Base-by-base conservation (phyloP, 2,888 invertebrate species). In the Drosophila leonis region DNA sequence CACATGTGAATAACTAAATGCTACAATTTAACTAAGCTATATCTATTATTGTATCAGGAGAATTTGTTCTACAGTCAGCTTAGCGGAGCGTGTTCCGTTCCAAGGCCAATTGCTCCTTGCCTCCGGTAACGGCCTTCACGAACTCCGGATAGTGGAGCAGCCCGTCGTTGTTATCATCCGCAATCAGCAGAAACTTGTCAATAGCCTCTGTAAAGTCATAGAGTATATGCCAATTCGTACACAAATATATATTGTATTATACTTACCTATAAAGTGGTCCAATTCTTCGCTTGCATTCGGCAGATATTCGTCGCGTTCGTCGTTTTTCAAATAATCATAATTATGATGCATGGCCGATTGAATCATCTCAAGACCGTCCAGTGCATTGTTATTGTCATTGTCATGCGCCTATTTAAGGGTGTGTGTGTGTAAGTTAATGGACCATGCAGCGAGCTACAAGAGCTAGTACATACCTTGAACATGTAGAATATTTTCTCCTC, bases 301-400 rank as follows among this genome's bases (percentile, higher is more conserved):
- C 51, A 92, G 51, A 51, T 89, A 92, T 39, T 85, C 88, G 56
- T 91, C 88, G 20, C 88, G 80, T 27, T 92, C 92, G 27, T 78
- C 65, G 65, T 90, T 92, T 46, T 91, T 90, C 31, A 92, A 93
- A 10, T 94, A 93, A 42, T 94, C 93, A 48, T 95, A 94, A 44
- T 95, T 94, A 68, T 96, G 95, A 80, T 93, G 93, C 65, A 93
- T 88, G 18, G 93, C 93, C 8, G 93, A 95, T 92, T 95, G 95
- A 60, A 98, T 93, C 88, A 98, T 95, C 94, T 98, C 98, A 69
- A 98, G 93, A 0, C 98, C 98, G 92, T 98, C 98, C 69, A 98
- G 93, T 88, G 96, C 96, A 1, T 96, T 96, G 91, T 98, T 98
- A 90, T 96, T 97, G 91, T 98, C 98, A 76, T 96, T 96, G 92